Percentiles rank a stretch among this genome's conserved stretches.
phyloP scores from a whole-genome alignment of 2,888 invertebrate genomes.

The Ichneumoninae sp. region DNA sequence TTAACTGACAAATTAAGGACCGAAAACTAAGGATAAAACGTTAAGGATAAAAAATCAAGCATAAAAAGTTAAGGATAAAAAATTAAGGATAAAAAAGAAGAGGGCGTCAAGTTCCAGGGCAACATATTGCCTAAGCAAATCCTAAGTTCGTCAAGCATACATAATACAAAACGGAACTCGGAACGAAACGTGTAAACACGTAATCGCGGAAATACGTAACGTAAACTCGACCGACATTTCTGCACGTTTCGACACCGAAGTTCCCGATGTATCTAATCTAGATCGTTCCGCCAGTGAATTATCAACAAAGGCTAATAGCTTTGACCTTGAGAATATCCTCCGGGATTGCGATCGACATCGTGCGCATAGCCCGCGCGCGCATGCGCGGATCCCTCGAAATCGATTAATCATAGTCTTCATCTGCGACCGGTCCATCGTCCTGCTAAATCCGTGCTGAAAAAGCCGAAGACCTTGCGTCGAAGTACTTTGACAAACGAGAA shows the following conservation, averaged over 20 bases:
- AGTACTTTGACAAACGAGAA: too few relatives aligned
- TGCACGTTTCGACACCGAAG: neutral
- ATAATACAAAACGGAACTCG: neutral
- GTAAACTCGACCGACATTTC: neutral
- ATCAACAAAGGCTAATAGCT: constrained; percentile 21
- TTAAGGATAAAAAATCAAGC: too few relatives aligned
- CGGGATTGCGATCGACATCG: neutral
- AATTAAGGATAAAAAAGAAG: too few relatives aligned
- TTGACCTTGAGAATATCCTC: neutral
- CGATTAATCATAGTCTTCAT: neutral
- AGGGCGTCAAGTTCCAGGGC: too few relatives aligned
- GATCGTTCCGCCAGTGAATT: neutral
- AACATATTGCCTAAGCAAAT: too few relatives aligned
- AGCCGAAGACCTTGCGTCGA: too few relatives aligned
- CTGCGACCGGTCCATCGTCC: neutral
- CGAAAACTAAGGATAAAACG: too few relatives aligned
- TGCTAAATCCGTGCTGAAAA: neutral
- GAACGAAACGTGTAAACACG: neutral
- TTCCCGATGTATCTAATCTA: neutral
- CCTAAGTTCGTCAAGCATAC: too few relatives aligned
- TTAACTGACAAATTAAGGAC: too few relatives aligned
- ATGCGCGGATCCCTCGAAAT: too few relatives aligned
- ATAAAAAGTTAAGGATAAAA: too few relatives aligned
- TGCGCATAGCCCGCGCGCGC: too few relatives aligned
- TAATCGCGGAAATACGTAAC: neutral